Base-by-base conservation (phyloP, 2,888 invertebrate species). In the Mesopsocus fuscifrons region DNA sequence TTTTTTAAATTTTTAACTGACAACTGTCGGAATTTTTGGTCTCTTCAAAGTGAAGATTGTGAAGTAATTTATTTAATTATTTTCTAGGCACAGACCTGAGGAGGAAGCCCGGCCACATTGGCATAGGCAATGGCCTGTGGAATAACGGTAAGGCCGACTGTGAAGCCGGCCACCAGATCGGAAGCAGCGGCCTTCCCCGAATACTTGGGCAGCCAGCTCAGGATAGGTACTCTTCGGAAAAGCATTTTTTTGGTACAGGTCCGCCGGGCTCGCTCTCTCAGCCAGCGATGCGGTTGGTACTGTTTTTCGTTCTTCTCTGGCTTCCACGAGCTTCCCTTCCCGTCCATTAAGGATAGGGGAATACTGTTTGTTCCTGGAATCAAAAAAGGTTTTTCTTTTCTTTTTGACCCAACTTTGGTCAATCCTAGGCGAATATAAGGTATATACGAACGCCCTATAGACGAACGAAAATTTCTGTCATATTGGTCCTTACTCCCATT, bases 91-190 rank as follows among this genome's bases (percentile, higher is more conserved):
- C 51, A 58, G 62, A 79, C 79, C 69, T 79, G 75, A 9, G 79
- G 74, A 50, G 74, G 73, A 34, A 82, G 64, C 45, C 76, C 76
- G 9, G 81, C 82, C 23, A 82, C 63, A 16, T 72, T 71, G 3
- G 81, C 78, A 54, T 81, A 80, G 1, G 82, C 83, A 51, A 83
- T 72, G 13, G 76, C 74, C 59, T 82, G 82, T 1, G 82, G 83
- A 50, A 83, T 74, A 43, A 82, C 68, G 2, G 81, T 82, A 38
- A 83, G 65, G 1, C 79, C 82, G 3, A 82, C 74, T 1, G 83
- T 81, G 47, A 81, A 60, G 8, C 82, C 82, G 9, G 81, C 81
- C 47, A 83, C 73, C 35, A 78, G 53, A 59, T 83, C 83, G 1
- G 75, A 70, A 33, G 74, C 59, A 2, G 69, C 69, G 26, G 66